Evolutionary conservation across 1,140 invertebrate genomes (phyloP).

Genomic region (Schlechtendalia chinensis): DNA sequence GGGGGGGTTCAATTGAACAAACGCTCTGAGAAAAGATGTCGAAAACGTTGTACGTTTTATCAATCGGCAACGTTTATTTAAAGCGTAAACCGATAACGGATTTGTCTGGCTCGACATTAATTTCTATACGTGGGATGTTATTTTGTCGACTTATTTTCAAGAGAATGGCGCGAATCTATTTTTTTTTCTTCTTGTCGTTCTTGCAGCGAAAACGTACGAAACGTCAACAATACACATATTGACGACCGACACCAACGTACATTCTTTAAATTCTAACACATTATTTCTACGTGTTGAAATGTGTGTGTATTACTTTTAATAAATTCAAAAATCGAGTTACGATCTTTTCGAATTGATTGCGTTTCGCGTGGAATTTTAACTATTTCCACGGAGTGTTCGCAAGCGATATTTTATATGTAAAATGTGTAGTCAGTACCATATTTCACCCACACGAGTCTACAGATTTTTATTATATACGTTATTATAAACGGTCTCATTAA

Average conservation of each 20-base stretch:
- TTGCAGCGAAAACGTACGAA: background rate
- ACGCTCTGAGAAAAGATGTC: background rate
- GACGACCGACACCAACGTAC: background rate
- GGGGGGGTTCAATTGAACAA: too few species aligned
- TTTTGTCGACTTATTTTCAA: too few species aligned
- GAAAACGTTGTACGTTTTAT: too few species aligned
- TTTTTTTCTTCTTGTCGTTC: too few species aligned
- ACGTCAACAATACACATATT: background rate
- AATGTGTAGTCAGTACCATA: too few species aligned
- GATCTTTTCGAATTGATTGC: background rate
- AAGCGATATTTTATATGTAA: too few species aligned
- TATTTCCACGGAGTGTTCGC: too few species aligned
- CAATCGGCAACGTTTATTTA: background rate
- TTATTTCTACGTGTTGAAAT: background rate
- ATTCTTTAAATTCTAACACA: constrained; percentile 1
- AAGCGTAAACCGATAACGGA: background rate
- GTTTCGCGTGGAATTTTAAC: background rate
- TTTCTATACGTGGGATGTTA: constrained; percentile 11
- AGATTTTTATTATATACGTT: too few species aligned
- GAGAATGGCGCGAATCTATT: too few species aligned
- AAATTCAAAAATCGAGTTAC: too few species aligned
- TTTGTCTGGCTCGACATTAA: background rate
- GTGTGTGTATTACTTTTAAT: background rate
- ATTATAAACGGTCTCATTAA: too few species aligned
- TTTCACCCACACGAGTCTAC: too few species aligned